Evolutionary conservation across 2,113 vertebrate species (phyloP).

Genomic region (Pseudolaguvia tuberculata): DNA sequence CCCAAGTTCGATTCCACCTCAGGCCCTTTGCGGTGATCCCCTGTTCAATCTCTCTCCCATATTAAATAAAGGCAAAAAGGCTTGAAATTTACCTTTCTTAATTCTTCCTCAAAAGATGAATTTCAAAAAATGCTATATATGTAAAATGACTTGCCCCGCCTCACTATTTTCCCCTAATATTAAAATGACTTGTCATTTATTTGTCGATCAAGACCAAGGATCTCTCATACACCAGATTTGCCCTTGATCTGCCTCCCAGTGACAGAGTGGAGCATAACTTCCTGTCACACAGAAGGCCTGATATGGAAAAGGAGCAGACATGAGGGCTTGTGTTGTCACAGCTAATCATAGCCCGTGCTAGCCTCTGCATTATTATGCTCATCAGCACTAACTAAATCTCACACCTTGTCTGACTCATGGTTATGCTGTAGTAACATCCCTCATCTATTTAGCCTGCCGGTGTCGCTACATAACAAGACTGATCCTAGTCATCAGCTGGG

Average conservation of each 20-base stretch:
- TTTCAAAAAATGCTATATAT: too few species aligned
- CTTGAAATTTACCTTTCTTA: too few species aligned
- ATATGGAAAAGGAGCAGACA: background rate
- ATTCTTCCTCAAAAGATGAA: too few species aligned
- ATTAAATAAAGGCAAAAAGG: too few species aligned
- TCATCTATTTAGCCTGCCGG: conserved; percentile 20
- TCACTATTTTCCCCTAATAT: background rate
- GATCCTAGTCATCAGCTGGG: conserved; percentile 18
- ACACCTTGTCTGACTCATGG: conserved; percentile 24
- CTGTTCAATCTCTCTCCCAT: too few species aligned
- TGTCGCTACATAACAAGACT: conserved; percentile 20
- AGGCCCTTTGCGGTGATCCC: too few species aligned
- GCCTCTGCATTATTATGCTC: conserved; percentile 9
- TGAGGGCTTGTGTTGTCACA: conserved; percentile 30
- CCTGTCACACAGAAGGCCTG: conserved; percentile 9
- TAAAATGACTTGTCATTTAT: background rate
- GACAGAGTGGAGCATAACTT: conserved; percentile 9
- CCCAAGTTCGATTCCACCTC: too few species aligned
- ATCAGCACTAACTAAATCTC: conserved; percentile 35
- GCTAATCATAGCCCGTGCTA: conserved; percentile 37
- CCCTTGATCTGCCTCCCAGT: conserved; percentile 33
- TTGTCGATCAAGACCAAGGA: background rate
- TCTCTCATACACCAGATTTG: conserved; percentile 11
- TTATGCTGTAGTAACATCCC: conserved; percentile 18
- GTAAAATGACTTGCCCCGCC: too few species aligned